Evolutionary conservation across 1,140 invertebrate species (phyloP), one percentile per base, ranked within the genome.

Genomic region (Calycopis cecrops): DNA sequence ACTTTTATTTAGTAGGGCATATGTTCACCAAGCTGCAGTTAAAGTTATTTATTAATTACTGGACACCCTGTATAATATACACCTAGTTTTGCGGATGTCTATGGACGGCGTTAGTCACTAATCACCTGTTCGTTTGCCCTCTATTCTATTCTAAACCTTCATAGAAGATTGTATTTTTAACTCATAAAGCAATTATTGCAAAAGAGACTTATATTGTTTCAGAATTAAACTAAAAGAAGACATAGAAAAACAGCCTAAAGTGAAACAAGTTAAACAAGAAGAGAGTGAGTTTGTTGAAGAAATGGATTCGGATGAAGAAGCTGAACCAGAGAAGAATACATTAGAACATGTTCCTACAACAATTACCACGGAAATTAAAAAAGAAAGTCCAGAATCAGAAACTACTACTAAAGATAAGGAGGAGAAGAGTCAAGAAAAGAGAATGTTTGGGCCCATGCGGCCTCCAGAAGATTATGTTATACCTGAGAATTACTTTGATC

Each of bases 251-350:
- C 61, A 60, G 28, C 63, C 69, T 9, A 78, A 77, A 73, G 52
- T 68, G 14, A 69, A 49, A 55, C 57, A 62, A 64, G 56, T 65
- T 12, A 79, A 74, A 57, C 50, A 68, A 52, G 71, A 77, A 51
- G 75, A 82, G 47, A 53, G 38, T 8, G 84, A 82, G 63, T 88
- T 88, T 54, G 75, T 79, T 4, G 87, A 86, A 74, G 87, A 88
- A 75, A 62, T 88, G 58, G 87, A 88, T 42, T 88, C 85, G 0
- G 85, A 88, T 55, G 85, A 88, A 55, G 85, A 70, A 37, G 16
- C 44, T 14, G 60, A 54, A 48, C 7, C 49, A 17, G 51, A 61
- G 48, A 69, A 48, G 59, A 51, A 28, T 14, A 52, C 38, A 40
- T 8, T 17, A 17, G n/a, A 34, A 17, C 7, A 50, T 14, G n/a